A percentile compares a stretch with the other conserved stretches of the same genome.
Evolutionary conservation across 2,113 vertebrate species (phyloP).

Genomic region (Asarcornis scutulata): DNA sequence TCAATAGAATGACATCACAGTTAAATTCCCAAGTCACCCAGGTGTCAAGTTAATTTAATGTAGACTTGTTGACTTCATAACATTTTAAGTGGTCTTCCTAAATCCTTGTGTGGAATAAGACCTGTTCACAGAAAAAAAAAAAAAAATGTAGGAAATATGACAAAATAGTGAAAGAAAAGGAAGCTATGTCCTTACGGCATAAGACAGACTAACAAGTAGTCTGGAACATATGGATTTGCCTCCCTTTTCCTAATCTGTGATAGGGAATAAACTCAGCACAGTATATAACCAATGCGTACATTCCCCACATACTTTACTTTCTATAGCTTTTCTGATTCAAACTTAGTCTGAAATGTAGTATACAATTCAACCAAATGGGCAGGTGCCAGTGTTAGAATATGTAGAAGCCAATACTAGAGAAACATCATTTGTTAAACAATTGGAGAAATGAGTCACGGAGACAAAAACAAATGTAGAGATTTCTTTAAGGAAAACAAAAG

Average conservation of each 20-base stretch:
- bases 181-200: fast-evolving
- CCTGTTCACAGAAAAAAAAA: background rate
- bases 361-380: background rate
- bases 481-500: background rate
- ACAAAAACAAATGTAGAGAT: background rate
- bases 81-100: background rate
- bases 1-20: background rate
- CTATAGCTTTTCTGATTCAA: background rate
- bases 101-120: background rate
- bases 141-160: background rate
- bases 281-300: background rate
- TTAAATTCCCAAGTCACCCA: background rate
- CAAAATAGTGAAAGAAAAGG: background rate
- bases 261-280: background rate
- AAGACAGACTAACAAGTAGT: background rate
- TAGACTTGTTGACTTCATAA: background rate
- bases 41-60: background rate
- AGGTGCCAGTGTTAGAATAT: background rate
- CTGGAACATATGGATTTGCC: background rate
- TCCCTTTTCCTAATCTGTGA: background rate
- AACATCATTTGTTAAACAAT: background rate
- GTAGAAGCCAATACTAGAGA: background rate
- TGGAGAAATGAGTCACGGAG: background rate
- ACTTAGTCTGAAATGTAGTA: background rate
- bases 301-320: background rate